These are phyloP conservation scores for Parotocinclus haroldoi DNA, from an alignment of 2,797 vertebrate species.

Conservation along the genomic window DNA sequence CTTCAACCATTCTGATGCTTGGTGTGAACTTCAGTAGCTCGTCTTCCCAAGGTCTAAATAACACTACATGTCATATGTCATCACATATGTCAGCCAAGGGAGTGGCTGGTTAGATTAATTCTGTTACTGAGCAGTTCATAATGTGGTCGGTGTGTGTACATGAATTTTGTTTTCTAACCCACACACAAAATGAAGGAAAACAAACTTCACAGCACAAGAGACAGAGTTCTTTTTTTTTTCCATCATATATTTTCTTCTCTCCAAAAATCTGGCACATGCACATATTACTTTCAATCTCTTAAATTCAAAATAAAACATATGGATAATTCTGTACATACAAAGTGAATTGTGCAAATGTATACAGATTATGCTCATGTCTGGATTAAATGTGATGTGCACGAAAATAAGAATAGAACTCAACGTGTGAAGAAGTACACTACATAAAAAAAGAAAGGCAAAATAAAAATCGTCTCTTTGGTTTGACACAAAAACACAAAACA, in stretches of 20 bases:
- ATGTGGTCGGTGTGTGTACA: too few species aligned
- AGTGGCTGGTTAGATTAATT: too few species aligned
- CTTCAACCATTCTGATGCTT: too few species aligned
- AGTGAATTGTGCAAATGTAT: slow-evolving; percentile 79
- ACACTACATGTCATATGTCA: too few species aligned
- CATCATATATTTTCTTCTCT: slow-evolving; percentile 54
- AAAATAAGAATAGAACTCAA: slow-evolving; percentile 64
- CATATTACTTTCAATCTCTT: slow-evolving; percentile 54
- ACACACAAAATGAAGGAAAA: slow-evolving; percentile 44
- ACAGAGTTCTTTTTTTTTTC: slow-evolving; percentile 59
- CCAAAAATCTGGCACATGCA: slow-evolving; percentile 72
- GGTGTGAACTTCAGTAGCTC: too few species aligned
- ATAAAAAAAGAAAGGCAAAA: slow-evolving; percentile 13
- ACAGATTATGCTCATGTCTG: slow-evolving; percentile 74
- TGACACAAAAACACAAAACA: slow-evolving; percentile 16
- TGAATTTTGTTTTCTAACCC: neutral
- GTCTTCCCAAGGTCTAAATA: too few species aligned
- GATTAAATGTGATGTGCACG: slow-evolving; percentile 73
- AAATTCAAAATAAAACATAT: slow-evolving; percentile 70
- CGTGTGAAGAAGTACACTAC: slow-evolving; percentile 60
- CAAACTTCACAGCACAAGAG: slow-evolving; percentile 57
- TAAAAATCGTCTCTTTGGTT: slow-evolving; percentile 41
- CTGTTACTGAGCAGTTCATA: too few species aligned
- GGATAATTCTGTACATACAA: slow-evolving; percentile 66
- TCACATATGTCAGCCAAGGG: too few species aligned